Evolutionary conservation across 2,888 invertebrate species (phyloP).

Genomic region (Epirrhoe tristata): DNA sequence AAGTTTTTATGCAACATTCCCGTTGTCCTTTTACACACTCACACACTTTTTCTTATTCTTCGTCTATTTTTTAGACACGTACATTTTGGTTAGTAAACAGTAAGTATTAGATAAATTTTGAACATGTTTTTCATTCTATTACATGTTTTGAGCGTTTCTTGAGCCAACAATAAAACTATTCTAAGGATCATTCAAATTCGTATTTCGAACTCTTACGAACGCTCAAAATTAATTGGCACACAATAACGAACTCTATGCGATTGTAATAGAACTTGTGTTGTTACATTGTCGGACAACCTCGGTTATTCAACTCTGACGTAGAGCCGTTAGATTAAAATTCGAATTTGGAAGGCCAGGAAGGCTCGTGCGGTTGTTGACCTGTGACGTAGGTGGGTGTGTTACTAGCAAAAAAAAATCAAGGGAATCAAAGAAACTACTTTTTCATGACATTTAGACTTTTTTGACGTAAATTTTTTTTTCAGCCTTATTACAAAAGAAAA

Average conservation of each 20-base stretch:
- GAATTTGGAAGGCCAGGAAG: conserved; percentile 68
- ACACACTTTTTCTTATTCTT: no score
- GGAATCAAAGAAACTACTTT: neutral
- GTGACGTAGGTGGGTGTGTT: conserved; percentile 61
- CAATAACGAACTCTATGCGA: conserved; percentile 42
- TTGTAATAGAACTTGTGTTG: conserved; percentile 51
- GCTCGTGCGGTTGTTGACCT: conserved; percentile 48
- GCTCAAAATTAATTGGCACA: conserved; percentile 24
- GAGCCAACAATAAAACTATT: conserved; percentile 30
- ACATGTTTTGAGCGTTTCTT: conserved; percentile 3
- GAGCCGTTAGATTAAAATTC: conserved; percentile 78
- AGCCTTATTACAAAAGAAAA: no score
- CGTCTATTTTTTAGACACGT: no score
- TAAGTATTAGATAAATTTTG: no score
- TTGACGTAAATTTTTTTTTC: no score
- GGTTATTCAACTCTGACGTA: conserved; percentile 72
- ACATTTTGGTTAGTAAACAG: no score
- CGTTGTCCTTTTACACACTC: no score
- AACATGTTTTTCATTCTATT: no score
- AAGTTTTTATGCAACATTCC: no score
- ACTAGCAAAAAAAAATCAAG: conserved; percentile 5
- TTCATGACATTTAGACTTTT: no score
- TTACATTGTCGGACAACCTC: conserved; percentile 64
- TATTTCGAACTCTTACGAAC: conserved; percentile 28
- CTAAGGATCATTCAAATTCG: conserved; percentile 31